Conservation (phyloP, 2,797 vertebrate genomes). For the Hylomyscus alleni region DNA sequence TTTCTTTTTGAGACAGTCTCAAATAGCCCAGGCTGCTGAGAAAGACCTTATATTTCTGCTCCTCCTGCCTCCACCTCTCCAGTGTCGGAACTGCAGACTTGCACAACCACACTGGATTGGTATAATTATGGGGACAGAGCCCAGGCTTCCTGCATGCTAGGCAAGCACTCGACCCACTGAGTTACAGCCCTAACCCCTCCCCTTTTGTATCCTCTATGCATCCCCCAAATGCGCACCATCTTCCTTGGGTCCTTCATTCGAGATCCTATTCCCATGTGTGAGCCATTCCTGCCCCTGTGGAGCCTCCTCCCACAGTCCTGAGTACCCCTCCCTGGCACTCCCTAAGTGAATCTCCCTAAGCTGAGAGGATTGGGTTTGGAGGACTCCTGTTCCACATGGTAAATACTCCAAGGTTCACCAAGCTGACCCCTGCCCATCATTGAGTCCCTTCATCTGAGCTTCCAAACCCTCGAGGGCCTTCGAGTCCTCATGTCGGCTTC, state of each 20-base stretch:
- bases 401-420: background rate
- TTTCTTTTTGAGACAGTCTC: background rate
- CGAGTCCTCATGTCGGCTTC: background rate
- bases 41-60: background rate
- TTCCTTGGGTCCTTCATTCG: background rate
- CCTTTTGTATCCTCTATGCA: background rate
- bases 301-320: background rate
- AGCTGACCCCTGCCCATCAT: background rate
- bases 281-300: background rate
- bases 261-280: background rate
- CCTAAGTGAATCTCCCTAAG: background rate
- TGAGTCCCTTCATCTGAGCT: background rate
- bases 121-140: background rate
- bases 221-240: background rate
- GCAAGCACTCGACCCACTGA: background rate
- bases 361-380: background rate
- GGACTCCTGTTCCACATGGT: background rate
- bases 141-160: background rate
- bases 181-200: background rate
- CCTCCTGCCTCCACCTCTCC: background rate
- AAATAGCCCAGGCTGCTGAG: background rate
- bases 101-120: background rate
- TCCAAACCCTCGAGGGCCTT: background rate
- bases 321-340: background rate
- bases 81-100: background rate